Evolutionary conservation across 2,113 vertebrate genomes (phyloP).

Genomic region (Piaya cayana): DNA sequence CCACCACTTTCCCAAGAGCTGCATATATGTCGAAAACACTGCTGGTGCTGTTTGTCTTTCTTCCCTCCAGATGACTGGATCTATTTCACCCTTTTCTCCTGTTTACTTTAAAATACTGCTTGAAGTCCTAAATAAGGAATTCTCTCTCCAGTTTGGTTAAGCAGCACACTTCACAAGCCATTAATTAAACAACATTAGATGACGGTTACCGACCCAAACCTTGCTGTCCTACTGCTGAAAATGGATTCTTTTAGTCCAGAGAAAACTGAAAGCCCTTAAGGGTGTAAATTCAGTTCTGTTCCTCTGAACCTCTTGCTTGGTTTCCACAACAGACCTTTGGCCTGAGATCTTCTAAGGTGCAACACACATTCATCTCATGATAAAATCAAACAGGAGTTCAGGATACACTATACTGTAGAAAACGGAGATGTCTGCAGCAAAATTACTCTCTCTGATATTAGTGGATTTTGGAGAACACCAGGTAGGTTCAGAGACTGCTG

Average conservation of each 20-base stretch:
- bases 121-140: neutral
- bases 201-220: neutral
- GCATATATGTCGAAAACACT: neutral
- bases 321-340: neutral
- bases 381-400: neutral
- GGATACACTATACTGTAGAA: neutral
- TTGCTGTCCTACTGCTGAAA: neutral
- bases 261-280: neutral
- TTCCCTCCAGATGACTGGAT: neutral
- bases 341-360: neutral
- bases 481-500: neutral
- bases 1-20: neutral
- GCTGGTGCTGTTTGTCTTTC: neutral
- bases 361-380: neutral
- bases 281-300: neutral
- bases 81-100: neutral
- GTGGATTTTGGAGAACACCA: neutral
- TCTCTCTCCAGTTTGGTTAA: neutral
- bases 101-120: neutral
- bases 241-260: neutral
- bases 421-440: neutral
- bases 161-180: neutral
- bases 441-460: neutral
- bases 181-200: neutral
- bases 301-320: neutral